These are phyloP conservation scores for Mellilla xanthometata DNA, from an alignment of 2,888 invertebrate genomes.

Conservation along the genomic window DNA sequence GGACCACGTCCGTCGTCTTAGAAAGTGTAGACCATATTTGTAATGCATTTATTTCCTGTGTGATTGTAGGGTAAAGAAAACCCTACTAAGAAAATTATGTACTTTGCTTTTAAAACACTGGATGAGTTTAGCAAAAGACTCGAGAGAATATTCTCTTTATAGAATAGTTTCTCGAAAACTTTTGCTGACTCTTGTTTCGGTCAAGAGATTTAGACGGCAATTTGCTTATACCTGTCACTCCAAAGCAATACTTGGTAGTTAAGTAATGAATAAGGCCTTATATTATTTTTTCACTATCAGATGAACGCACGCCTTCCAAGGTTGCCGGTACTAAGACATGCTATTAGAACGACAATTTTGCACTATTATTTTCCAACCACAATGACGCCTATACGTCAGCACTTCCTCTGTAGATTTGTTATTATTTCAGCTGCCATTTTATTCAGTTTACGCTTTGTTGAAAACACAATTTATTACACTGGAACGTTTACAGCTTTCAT, in stretches of 20 bases:
- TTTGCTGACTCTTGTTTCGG: too few relatives aligned
- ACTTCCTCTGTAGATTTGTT: slow-evolving; percentile 33
- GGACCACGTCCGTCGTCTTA: slow-evolving; percentile 1
- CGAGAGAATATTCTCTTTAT: too few relatives aligned
- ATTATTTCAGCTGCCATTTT: slow-evolving; percentile 14
- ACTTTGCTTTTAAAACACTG: too few relatives aligned
- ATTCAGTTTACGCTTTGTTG: slow-evolving; percentile 17
- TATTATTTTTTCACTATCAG: slow-evolving; percentile 36
- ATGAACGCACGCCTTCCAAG: slow-evolving; percentile 40
- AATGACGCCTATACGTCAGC: slow-evolving; percentile 32
- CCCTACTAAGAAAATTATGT: too few relatives aligned
- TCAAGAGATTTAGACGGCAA: background rate
- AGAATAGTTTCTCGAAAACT: too few relatives aligned
- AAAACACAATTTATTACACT: slow-evolving; percentile 15
- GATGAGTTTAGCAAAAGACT: too few relatives aligned
- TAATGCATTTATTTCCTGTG: slow-evolving; percentile 1
- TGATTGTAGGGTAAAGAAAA: background rate
- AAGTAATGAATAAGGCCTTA: background rate
- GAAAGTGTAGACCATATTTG: slow-evolving; percentile 8
- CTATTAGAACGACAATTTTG: slow-evolving; percentile 40
- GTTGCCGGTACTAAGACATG: slow-evolving; percentile 34
- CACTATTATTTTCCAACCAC: slow-evolving; percentile 38
- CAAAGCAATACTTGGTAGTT: background rate
- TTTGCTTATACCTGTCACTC: background rate
- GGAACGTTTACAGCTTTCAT: slow-evolving; percentile 17